Base-by-base conservation (phyloP, 2,797 vertebrate genomes). In the Melanogrammus aeglefinus region DNA sequence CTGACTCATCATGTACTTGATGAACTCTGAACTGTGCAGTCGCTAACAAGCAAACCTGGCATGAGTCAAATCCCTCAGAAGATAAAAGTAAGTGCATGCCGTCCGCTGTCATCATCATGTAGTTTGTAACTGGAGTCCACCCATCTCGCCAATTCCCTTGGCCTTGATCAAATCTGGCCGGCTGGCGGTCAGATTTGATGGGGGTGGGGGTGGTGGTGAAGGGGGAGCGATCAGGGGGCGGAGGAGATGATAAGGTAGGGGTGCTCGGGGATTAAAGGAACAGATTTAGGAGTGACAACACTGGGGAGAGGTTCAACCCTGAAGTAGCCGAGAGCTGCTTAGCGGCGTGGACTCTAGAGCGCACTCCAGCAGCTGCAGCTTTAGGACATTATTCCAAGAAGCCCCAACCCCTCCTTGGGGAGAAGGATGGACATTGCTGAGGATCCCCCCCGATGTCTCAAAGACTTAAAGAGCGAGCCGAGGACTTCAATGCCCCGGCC, bases 271-370 rank as follows among this genome's bases (percentile, higher is more conserved):
- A 75, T 77, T 47, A 83, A 77, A 31, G 24, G n/a, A 24, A 70
- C 24, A 57, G 74, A 74, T 79, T 78, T 44, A 24, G 73, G 12
- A 27, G 44, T 80, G 75, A 77, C 24, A 38, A 73, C 41, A 76
- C 35, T 41, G 57, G 47, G 82, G 7, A 27, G 27, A 24, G 27
- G 66, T 70, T 57, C 18, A 4, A 57, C 51, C 51, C 51, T 57
- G 5, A 21, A 18, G 51, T 57, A 57, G 18, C 18, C 18, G 2
- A 21, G 51, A n/a, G 51, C 16, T 6, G 51, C 51, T 21, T 3
- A 18, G 18, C 51, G 16, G 5, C 4, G 18, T 6, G 16, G 51
- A 57, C 51, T 21, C 6, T 7, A 6, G 2, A 44, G 41, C 10
- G 16, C 12, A 44, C 12, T 44, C 41, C 18, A 14, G 47, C 47